Evolutionary conservation across 2,888 invertebrate species (phyloP).

Genomic region (Drosophila sordidula): DNA sequence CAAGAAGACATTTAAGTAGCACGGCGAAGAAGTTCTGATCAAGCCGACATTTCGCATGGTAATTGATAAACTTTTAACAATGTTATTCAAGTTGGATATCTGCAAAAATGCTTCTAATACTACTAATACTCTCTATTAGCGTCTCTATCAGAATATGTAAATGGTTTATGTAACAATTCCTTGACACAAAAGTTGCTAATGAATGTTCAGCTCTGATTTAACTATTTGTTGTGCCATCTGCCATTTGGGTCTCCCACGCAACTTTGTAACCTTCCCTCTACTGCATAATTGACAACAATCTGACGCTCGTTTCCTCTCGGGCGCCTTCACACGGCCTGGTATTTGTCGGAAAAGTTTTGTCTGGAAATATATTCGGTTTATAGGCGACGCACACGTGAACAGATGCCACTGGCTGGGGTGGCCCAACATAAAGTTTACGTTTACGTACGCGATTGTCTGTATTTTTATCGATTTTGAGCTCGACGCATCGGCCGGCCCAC

Average conservation of each 20-base stretch:
- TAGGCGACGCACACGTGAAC: slow-evolving; percentile 21
- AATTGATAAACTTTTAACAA: not conserved
- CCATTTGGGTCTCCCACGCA: slow-evolving; percentile 31
- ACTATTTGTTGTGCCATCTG: slow-evolving; percentile 43
- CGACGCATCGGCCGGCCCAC: not conserved
- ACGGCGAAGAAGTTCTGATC: not conserved
- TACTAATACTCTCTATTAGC: not conserved
- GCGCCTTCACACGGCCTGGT: slow-evolving; percentile 30
- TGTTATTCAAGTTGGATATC: not conserved
- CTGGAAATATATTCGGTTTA: slow-evolving; percentile 25
- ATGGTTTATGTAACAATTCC: not conserved
- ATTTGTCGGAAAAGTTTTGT: slow-evolving; percentile 59
- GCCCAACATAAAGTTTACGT: slow-evolving; percentile 42
- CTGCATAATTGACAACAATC: slow-evolving; percentile 27
- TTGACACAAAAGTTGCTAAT: slow-evolving; percentile 41
- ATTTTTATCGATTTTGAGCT: slow-evolving; percentile 57
- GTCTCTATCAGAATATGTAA: not conserved
- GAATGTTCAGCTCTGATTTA: slow-evolving; percentile 39
- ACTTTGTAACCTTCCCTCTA: not conserved
- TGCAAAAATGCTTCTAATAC: not conserved
- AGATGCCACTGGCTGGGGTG: slow-evolving; percentile 4
- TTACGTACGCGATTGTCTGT: slow-evolving; percentile 26
- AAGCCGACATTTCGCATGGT: not conserved
- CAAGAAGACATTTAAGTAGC: not conserved
- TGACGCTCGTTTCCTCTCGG: slow-evolving; percentile 10